A percentile compares a stretch with the other conserved stretches of the same genome.
These are phyloP conservation scores for Aramus guarauna DNA, from an alignment of 2,113 vertebrate genomes.

Conservation along the genomic window DNA sequence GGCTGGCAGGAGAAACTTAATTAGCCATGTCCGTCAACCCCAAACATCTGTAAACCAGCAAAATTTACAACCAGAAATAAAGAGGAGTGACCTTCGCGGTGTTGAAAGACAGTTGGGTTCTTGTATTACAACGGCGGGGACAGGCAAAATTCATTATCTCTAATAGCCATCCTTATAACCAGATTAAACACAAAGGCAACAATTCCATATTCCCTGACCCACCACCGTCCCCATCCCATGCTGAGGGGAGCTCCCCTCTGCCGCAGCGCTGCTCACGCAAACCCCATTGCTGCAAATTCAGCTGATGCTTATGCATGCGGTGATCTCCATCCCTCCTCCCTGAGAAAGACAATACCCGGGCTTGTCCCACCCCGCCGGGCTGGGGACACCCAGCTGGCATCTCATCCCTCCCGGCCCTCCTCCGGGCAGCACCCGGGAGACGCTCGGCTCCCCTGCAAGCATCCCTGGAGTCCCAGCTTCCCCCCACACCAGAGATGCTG, in stretches of 20 bases:
- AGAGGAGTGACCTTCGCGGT: constrained; percentile 66
- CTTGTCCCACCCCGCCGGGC: neutral
- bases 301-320: neutral
- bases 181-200: constrained; percentile 61
- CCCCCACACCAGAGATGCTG: neutral
- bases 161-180: constrained; percentile 57
- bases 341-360: neutral
- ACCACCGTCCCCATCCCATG: neutral
- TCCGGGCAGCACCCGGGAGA: neutral
- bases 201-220: constrained; percentile 23
- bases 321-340: neutral
- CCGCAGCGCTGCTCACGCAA: neutral
- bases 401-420: neutral
- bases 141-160: constrained; percentile 70
- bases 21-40: constrained; percentile 41
- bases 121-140: constrained; percentile 66
- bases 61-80: constrained; percentile 71
- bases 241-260: neutral
- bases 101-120: constrained; percentile 68
- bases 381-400: neutral
- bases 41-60: constrained; percentile 64
- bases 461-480: neutral
- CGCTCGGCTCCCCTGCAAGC: fast-evolving
- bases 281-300: neutral
- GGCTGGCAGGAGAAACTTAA: constrained; percentile 34